Conservation (phyloP, 2,113 vertebrate species). For the Eulacestoma nigropectus region DNA sequence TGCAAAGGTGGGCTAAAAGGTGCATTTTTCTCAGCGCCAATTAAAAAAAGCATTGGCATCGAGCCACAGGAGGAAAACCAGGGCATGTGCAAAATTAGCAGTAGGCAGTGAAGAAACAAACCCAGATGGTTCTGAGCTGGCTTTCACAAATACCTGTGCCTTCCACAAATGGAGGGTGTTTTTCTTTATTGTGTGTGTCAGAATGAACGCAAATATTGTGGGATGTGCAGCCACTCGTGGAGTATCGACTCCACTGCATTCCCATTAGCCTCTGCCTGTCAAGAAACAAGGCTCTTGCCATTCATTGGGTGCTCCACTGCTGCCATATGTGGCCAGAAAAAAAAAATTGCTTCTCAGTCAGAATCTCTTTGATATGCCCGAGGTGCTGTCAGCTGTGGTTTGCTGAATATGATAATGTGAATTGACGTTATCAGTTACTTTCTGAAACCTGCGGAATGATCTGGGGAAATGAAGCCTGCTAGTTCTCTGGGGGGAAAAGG, state of each 20-base stretch:
- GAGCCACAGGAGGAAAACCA: not conserved
- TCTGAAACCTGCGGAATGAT: not conserved
- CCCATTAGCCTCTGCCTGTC: not conserved
- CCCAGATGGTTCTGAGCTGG: not conserved
- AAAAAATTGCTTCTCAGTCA: not conserved
- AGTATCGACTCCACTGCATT: not conserved
- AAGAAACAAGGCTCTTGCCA: not conserved
- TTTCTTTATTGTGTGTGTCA: not conserved
- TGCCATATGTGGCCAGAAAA: slow-evolving; percentile 18
- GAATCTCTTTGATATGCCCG: not conserved
- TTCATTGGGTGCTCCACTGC: not conserved
- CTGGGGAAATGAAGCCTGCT: not conserved
- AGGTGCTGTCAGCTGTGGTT: slow-evolving; percentile 23
- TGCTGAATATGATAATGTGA: not conserved
- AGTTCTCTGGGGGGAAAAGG: not conserved
- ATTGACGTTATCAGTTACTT: slow-evolving; percentile 39
- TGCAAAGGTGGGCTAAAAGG: not conserved
- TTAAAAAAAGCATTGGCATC: not conserved
- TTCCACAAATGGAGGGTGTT: not conserved
- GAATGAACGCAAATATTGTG: not conserved
- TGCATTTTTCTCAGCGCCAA: not conserved
- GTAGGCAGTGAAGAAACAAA: not conserved
- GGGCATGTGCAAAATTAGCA: not conserved
- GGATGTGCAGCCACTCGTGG: not conserved
- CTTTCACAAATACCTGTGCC: not conserved